These are phyloP conservation scores for Rotaria socialis DNA, from an alignment of 2,888 invertebrate genomes.

Conservation along the genomic window DNA sequence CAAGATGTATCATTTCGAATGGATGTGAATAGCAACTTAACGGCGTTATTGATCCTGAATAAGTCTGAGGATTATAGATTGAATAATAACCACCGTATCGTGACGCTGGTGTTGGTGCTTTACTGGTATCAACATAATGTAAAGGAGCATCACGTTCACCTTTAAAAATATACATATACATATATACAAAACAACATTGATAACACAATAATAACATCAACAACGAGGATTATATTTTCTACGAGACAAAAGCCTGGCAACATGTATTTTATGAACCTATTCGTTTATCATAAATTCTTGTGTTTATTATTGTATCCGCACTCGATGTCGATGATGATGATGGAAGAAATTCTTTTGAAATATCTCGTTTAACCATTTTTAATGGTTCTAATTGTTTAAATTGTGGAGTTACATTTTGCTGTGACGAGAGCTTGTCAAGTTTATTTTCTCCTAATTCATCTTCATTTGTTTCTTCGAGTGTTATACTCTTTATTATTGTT, in stretches of 20 bases:
- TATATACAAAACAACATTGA: constrained; percentile 6
- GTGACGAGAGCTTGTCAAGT: neutral
- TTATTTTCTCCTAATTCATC: neutral
- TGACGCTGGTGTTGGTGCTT: constrained; percentile 22
- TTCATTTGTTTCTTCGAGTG: neutral
- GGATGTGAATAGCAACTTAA: constrained; percentile 14
- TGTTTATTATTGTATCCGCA: constrained; percentile 12
- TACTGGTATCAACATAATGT: constrained; percentile 37
- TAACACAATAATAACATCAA: neutral
- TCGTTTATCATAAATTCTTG: neutral
- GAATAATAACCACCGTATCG: constrained; percentile 36
- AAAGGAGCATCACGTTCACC: constrained; percentile 32
- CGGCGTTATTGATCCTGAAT: constrained; percentile 23
- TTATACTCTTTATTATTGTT: constrained; percentile 12
- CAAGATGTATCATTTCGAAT: constrained; percentile 33
- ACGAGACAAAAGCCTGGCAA: neutral
- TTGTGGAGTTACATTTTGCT: neutral
- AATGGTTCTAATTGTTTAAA: constrained; percentile 34
- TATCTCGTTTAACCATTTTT: neutral
- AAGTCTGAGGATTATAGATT: neutral
- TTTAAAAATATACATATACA: neutral
- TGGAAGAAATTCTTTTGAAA: neutral
- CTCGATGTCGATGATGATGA: constrained; percentile 36
- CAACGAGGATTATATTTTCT: neutral
- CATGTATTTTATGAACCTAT: neutral